Evolutionary conservation across 2,113 vertebrate species (phyloP).

Genomic region (Caranx ignobilis): DNA sequence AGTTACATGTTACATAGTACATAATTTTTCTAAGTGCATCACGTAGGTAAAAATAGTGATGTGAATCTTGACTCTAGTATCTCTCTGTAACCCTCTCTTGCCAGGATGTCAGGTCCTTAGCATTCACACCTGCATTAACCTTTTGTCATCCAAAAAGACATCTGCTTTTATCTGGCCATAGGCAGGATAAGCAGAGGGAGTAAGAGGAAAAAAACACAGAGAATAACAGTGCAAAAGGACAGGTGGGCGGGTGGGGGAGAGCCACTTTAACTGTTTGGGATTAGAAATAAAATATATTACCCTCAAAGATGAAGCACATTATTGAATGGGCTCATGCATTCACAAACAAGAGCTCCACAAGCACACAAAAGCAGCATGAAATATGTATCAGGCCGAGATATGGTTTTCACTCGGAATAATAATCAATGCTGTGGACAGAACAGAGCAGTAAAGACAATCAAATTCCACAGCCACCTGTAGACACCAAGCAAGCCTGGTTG

Average conservation of each 20-base stretch:
- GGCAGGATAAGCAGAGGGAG: conserved; percentile 4
- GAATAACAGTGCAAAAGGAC: conserved; percentile 35
- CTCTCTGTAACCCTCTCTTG: not conserved
- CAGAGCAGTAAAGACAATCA: conserved; percentile 54
- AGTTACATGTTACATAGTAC: too few relatives aligned
- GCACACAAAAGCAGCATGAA: conserved; percentile 63
- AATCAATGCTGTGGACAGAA: conserved; percentile 65
- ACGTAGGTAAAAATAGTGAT: conserved; percentile 7
- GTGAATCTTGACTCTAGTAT: conserved; percentile 9
- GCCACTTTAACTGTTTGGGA: conserved; percentile 59
- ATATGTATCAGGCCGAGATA: conserved; percentile 73
- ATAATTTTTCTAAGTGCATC: not conserved
- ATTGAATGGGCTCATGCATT: conserved; percentile 71
- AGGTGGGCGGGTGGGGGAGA: conserved; percentile 46
- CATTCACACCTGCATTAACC: conserved; percentile 38
- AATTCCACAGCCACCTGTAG: conserved; percentile 51
- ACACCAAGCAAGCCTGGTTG: conserved; percentile 30
- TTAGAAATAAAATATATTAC: conserved; percentile 68
- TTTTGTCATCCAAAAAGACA: conserved; percentile 29
- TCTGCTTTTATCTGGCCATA: not conserved
- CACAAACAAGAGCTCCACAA: conserved; percentile 65
- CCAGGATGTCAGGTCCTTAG: conserved; percentile 2
- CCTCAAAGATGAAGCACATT: conserved; percentile 53
- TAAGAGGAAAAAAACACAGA: not conserved
- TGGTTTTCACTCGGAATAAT: conserved; percentile 69